Percentiles rank a stretch among this genome's conserved stretches.
Evolutionary conservation across 2,888 invertebrate species (phyloP).

Genomic region (Tetramorium bicarinatum): DNA sequence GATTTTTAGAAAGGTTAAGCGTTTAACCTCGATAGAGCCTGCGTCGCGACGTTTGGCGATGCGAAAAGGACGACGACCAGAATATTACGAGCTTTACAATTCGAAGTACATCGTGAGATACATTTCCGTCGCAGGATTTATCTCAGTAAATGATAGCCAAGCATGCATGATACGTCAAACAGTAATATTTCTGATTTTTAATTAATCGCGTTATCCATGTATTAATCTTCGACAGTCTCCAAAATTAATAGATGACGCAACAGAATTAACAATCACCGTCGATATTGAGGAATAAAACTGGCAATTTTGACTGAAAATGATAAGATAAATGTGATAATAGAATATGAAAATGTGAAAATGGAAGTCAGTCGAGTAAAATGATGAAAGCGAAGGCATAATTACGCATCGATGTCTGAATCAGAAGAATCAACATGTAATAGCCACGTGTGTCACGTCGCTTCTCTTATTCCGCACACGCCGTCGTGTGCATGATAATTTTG

Average conservation of each 20-base stretch:
- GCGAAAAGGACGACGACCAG: constrained; percentile 23
- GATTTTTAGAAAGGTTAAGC: constrained; percentile 47
- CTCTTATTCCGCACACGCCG: neutral
- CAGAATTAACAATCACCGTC: neutral
- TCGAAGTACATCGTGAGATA: neutral
- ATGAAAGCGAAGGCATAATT: neutral
- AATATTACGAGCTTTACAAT: neutral
- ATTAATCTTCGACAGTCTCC: neutral
- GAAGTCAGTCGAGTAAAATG: neutral
- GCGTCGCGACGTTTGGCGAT: neutral
- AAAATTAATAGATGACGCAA: neutral
- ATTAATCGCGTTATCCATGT: neutral
- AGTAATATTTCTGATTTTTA: neutral
- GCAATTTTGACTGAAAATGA: neutral
- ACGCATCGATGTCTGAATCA: neutral
- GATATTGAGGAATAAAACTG: neutral
- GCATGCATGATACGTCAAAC: neutral
- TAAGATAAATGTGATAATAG: neutral
- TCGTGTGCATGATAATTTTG: constrained; percentile 10
- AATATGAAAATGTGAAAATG: neutral
- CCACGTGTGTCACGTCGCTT: constrained; percentile 7
- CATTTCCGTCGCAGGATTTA: neutral
- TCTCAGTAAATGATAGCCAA: neutral
- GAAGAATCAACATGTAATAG: neutral
- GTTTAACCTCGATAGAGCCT: constrained; percentile 19